A percentile compares a stretch with the other conserved stretches of the same genome.
phyloP scores from a whole-genome alignment of 2,888 invertebrate genomes.

The Syrista parreyssii region DNA sequence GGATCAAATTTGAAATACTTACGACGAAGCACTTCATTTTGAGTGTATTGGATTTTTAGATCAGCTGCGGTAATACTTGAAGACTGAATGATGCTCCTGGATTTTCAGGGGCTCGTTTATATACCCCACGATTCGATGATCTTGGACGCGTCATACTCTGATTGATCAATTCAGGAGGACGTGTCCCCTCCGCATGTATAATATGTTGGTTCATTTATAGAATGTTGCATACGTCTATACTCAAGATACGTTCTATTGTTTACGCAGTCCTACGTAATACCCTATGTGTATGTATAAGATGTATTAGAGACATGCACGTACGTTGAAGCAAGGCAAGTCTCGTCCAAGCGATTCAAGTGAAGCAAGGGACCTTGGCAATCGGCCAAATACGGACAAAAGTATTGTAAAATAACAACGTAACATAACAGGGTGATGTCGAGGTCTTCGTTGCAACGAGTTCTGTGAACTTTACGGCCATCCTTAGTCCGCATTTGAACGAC shows the following conservation, averaged over 20 bases:
- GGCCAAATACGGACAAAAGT: constrained; percentile 55
- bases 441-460: constrained; percentile 32
- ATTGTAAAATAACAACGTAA: constrained; percentile 48
- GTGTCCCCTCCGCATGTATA: constrained; percentile 13
- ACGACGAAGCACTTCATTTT: constrained; percentile 56
- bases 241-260: constrained; percentile 31
- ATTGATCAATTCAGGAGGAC: constrained; percentile 53
- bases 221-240: not conserved
- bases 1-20: constrained; percentile 36
- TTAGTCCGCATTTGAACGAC: not conserved
- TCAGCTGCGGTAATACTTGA: constrained; percentile 37
- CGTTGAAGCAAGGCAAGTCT: not conserved
- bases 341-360: constrained; percentile 16
- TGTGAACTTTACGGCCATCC: constrained; percentile 27
- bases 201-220: not conserved
- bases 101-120: constrained; percentile 51
- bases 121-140: constrained; percentile 44
- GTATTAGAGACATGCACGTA: constrained; percentile 18
- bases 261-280: constrained; percentile 15
- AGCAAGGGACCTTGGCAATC: constrained; percentile 57
- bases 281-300: not conserved
- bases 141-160: constrained; percentile 44
- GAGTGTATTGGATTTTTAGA: constrained; percentile 29
- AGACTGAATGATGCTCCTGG: constrained; percentile 54
- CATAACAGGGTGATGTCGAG: constrained; percentile 18